Conservation (phyloP, 2,113 vertebrate genomes). For the Apteryx owenii region DNA sequence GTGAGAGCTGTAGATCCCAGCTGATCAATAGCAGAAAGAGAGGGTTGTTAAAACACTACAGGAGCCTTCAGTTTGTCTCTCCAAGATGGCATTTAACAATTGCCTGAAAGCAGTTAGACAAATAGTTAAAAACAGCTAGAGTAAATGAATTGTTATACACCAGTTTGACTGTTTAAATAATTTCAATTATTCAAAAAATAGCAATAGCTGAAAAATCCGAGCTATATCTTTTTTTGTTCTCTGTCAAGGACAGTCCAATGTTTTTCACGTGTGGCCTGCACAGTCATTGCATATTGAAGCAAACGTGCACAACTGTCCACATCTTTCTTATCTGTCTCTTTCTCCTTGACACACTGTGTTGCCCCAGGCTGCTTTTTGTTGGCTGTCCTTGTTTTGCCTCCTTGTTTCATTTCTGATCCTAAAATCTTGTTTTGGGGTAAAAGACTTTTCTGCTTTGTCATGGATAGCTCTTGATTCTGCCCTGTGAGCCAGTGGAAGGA, state of each 20-base stretch:
- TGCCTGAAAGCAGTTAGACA: constrained; percentile 10
- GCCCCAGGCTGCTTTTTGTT: constrained; percentile 37
- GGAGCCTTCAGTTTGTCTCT: neutral
- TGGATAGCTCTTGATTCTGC: neutral
- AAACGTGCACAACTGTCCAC: constrained; percentile 62
- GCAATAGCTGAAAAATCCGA: neutral
- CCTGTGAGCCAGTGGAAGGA: neutral
- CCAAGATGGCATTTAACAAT: neutral
- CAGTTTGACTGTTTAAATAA: neutral
- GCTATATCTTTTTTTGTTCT: neutral
- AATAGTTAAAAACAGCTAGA: neutral
- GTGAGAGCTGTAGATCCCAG: neutral
- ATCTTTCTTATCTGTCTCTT: constrained; percentile 55
- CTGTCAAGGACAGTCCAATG: constrained; percentile 53
- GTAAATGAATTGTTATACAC: neutral
- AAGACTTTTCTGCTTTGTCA: constrained; percentile 16
- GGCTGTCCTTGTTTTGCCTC: constrained; percentile 50
- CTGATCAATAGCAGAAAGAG: neutral
- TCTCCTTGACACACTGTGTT: constrained; percentile 40
- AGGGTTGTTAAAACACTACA: neutral
- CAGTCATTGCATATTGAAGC: constrained; percentile 53
- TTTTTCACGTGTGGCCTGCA: constrained; percentile 47
- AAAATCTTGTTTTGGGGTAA: constrained; percentile 21
- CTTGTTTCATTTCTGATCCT: constrained; percentile 12
- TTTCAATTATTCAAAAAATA: neutral